Evolutionary conservation across 2,113 vertebrate species (phyloP), one percentile per base, ranked within the genome.

Genomic region (Prionailurus viverrinus): DNA sequence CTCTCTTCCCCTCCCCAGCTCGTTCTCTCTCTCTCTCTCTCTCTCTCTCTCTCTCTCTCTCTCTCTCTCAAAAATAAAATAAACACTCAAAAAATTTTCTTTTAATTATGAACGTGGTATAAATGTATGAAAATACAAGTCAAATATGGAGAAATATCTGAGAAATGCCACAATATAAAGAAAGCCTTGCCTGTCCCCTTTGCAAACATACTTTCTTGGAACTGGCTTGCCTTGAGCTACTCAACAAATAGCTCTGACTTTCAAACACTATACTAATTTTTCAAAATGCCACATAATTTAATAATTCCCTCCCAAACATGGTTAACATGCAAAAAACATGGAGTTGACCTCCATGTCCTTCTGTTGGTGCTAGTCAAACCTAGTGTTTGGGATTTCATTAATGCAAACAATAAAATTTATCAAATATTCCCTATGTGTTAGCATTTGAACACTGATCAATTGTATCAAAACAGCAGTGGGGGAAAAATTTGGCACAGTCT

Each of bases 61-160:
- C 21, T 61, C 55, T 58, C 58, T 61, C 58, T 61, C 58, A 61
- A 61, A 61, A 61, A 61, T 61, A 61, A 61, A 25, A 61, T 25
- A 61, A 61, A 61, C 58, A 25, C 23, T 61, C 7, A 61, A 61
- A 21, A 25, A 45, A 45, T 7, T 41, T 39, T 45, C 36, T 21
- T 61, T 25, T 25, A 61, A 23, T 61, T 19, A 61, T 9, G 19
- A 61, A 61, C 29, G 7, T 78, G 36, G 39, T 71, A 66, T 83
- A 39, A 76, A 41, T 48, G 4, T 51, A 25, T 89, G 76, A 94
- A 95, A 95, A 95, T 61, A 45, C 14, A 69, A 89, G 29, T 76
- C 51, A 71, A 69, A 92, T 29, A 58, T 39, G 33, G 3, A 51
- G 13, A 86, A 58, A 66, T 45, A 83, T 15, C 45, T 73, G 31